phyloP scores from a whole-genome alignment of 2,888 invertebrate genomes.

The Drosophila bunnanda region DNA sequence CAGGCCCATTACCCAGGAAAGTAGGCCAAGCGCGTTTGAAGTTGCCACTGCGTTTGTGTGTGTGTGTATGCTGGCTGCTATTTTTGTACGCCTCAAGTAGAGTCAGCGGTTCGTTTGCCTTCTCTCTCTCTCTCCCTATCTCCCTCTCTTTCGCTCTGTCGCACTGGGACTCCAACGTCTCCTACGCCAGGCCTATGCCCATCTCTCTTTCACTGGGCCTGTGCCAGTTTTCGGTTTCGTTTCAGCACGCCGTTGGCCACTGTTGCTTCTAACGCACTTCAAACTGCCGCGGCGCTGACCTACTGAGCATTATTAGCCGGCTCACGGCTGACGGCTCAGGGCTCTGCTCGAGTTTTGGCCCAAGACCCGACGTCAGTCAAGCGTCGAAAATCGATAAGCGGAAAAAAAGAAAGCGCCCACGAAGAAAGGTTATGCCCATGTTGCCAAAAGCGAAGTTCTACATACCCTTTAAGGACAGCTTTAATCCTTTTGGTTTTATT shows the following conservation, averaged over 20 bases:
- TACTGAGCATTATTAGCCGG: constrained; percentile 78
- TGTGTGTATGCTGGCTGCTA: constrained; percentile 47
- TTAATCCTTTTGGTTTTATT: neutral
- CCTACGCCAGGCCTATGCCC: neutral
- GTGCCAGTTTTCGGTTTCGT: constrained; percentile 64
- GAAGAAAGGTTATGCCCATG: constrained; percentile 20
- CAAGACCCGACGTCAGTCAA: constrained; percentile 54
- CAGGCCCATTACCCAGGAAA: constrained; percentile 69
- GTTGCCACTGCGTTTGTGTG: constrained; percentile 57
- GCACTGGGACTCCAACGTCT: constrained; percentile 1
- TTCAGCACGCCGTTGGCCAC: constrained; percentile 67
- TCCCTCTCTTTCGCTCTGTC: constrained; percentile 11
- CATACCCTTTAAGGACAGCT: constrained; percentile 22
- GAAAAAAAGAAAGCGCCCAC: constrained; percentile 34
- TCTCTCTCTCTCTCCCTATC: neutral
- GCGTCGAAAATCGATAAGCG: constrained; percentile 73
- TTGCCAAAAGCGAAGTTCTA: constrained; percentile 6
- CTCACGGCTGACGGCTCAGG: constrained; percentile 39
- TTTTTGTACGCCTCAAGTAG: constrained; percentile 70
- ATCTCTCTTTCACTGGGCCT: constrained; percentile 37
- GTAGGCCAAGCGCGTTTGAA: constrained; percentile 81
- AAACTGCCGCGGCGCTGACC: constrained; percentile 70
- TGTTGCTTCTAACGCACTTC: constrained; percentile 77
- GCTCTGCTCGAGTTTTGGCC: constrained; percentile 22
- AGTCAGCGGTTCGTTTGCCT: constrained; percentile 18